These are phyloP conservation scores for Epiblema foenella DNA, from an alignment of 2,888 invertebrate genomes.

Conservation along the genomic window DNA sequence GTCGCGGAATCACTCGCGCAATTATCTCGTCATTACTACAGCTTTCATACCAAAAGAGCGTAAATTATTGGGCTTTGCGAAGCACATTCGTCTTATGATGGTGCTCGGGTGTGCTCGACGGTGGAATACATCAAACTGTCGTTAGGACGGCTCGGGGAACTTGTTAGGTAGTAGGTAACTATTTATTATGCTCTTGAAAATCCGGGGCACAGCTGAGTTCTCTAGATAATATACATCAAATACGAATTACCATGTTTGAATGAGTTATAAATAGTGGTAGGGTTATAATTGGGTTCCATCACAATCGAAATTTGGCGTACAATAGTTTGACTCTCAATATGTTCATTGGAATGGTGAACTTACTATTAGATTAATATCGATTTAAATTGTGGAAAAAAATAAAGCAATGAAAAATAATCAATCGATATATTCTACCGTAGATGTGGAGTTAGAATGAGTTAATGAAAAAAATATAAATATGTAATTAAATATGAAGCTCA, in stretches of 20 bases:
- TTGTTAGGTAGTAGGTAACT: slow-evolving; percentile 9
- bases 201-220: neutral
- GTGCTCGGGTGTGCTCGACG: neutral
- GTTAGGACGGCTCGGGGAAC: slow-evolving; percentile 16
- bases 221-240: neutral
- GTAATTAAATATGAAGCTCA: too few species aligned
- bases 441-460: too few species aligned
- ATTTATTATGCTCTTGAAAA: slow-evolving; percentile 23
- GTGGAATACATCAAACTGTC: slow-evolving; percentile 23
- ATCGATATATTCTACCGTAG: too few species aligned
- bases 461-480: too few species aligned
- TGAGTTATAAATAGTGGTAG: too few species aligned
- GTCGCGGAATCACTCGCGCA: slow-evolving; percentile 40
- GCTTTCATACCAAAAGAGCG: slow-evolving; percentile 5
- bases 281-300: too few species aligned
- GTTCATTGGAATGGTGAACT: neutral
- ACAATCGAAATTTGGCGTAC: too few species aligned
- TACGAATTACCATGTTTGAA: too few species aligned
- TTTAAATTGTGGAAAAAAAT: too few species aligned
- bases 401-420: too few species aligned
- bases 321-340: too few species aligned
- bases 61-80: neutral
- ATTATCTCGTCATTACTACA: slow-evolving; percentile 38
- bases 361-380: too few species aligned
- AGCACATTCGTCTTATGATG: neutral